phyloP scores from a whole-genome alignment of 2,888 invertebrate genomes.

The Ormyrus thymus region DNA sequence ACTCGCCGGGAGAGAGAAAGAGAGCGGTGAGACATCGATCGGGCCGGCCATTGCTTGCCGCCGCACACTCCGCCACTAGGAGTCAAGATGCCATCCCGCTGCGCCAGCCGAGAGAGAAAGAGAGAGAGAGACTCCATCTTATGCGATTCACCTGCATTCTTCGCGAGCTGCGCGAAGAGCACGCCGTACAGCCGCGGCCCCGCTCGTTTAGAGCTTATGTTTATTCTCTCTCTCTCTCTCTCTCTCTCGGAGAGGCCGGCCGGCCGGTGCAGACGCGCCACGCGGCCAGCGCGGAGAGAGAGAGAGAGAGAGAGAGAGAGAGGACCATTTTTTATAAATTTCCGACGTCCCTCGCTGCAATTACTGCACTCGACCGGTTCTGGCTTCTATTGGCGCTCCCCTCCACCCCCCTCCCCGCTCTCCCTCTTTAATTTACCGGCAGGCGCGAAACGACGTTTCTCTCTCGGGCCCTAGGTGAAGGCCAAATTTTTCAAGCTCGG shows the following conservation, averaged over 20 bases:
- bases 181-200: neutral
- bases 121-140: constrained; percentile 33
- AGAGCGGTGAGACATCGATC: constrained; percentile 71
- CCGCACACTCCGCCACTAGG: constrained; percentile 67
- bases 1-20: constrained; percentile 65
- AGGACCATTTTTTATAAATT: constrained; percentile 48
- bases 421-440: constrained; percentile 4
- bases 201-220: constrained; percentile 28
- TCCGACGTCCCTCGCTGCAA: constrained; percentile 41
- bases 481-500: constrained; percentile 46
- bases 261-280: neutral
- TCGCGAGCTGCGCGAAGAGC: constrained; percentile 1
- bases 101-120: constrained; percentile 61
- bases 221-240: constrained; percentile 11
- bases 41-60: constrained; percentile 74
- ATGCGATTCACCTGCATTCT: constrained; percentile 44
- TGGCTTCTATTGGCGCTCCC: constrained; percentile 34
- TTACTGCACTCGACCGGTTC: constrained; percentile 53
- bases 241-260: neutral
- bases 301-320: constrained; percentile 48
- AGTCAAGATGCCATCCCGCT: constrained; percentile 74
- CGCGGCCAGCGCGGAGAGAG: constrained; percentile 18
- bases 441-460: neutral
- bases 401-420: neutral
- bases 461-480: constrained; percentile 42